phyloP scores from a whole-genome alignment of 2,113 vertebrate genomes.

The Oreochromis niloticus region DNA sequence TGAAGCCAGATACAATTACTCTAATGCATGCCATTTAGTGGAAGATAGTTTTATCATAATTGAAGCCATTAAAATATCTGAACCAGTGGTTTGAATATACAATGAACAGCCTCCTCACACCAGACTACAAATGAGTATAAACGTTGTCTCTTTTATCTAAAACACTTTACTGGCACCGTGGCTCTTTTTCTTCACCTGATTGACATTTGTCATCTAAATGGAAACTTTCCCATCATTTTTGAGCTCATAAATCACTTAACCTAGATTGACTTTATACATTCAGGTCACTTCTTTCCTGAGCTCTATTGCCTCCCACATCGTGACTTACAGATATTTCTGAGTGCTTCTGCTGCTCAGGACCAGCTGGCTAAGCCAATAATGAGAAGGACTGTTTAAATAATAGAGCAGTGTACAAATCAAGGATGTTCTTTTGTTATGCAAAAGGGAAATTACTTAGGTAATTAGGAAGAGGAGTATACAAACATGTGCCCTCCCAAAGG shows the following conservation, averaged over 20 bases:
- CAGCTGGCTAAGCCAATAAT: not conserved
- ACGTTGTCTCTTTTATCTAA: not conserved
- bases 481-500: not conserved
- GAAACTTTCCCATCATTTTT: not conserved
- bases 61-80: slow-evolving; percentile 9
- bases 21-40: not conserved
- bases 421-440: not conserved
- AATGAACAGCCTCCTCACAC: not conserved
- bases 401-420: not conserved
- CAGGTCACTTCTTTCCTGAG: not conserved
- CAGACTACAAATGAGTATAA: not conserved
- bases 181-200: not conserved
- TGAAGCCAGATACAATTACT: slow-evolving; percentile 8
- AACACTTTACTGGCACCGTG: not conserved
- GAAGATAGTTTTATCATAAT: not conserved
- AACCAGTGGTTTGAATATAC: not conserved
- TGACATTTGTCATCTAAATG: not conserved
- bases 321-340: not conserved
- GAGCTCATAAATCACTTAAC: not conserved
- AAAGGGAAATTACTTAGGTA: not conserved
- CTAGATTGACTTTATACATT: not conserved
- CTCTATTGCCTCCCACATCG: not conserved
- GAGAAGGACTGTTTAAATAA: not conserved
- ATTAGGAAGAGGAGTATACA: not conserved
- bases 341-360: not conserved